These are phyloP conservation scores for Aldabrachelys gigantea DNA, from an alignment of 2,113 vertebrate genomes.

Conservation along the genomic window DNA sequence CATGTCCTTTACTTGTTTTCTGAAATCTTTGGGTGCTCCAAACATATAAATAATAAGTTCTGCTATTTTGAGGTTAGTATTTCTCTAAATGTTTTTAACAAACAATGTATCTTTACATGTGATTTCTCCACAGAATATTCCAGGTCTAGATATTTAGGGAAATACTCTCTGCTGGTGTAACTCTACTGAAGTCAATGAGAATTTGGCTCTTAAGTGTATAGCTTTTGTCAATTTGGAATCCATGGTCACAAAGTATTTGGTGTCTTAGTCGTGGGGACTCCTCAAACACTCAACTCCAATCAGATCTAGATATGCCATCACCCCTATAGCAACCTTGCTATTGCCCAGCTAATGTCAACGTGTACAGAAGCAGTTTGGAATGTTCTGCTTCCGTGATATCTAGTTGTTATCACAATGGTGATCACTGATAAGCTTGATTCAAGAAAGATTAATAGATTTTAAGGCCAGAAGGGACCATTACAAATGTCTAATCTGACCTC, in stretches of 20 bases:
- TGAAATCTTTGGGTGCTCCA: not conserved
- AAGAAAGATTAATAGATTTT: not conserved
- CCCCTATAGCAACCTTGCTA: not conserved
- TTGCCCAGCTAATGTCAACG: not conserved
- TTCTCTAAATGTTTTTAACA: fast-evolving
- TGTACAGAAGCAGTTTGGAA: fast-evolving
- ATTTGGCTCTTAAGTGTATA: fast-evolving
- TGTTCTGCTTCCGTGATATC: not conserved
- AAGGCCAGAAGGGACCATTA: not conserved
- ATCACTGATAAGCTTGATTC: not conserved
- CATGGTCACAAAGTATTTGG: not conserved
- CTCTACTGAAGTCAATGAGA: fast-evolving
- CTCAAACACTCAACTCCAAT: not conserved
- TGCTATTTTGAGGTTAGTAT: not conserved
- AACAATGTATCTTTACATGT: not conserved
- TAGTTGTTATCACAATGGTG: fast-evolving
- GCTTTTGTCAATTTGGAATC: not conserved
- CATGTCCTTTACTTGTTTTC: not conserved
- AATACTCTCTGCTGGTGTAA: fast-evolving
- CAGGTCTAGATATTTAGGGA: not conserved
- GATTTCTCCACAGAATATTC: not conserved
- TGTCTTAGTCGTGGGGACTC: not conserved
- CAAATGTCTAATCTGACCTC: not conserved
- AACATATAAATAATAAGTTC: not conserved
- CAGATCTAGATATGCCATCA: not conserved